A percentile compares a stretch with the other conserved stretches of the same genome.
Evolutionary conservation across 2,797 vertebrate genomes (phyloP).

Genomic region (Graptemys geographica): DNA sequence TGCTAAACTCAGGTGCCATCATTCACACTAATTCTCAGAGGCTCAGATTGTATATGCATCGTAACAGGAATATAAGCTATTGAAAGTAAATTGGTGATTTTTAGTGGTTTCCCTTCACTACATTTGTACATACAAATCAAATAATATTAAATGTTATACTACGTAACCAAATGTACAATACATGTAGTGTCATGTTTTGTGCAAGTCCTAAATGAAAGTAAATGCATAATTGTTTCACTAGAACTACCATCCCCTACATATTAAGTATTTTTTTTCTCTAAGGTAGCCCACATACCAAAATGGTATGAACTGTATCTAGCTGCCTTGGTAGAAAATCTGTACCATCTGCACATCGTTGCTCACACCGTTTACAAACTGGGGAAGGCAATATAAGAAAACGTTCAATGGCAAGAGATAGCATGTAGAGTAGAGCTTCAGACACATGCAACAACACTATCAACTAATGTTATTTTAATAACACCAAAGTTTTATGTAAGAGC

Average conservation of each 20-base stretch:
- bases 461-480: background rate
- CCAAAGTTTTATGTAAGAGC: background rate
- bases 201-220: background rate
- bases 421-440: rapidly evolving
- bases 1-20: background rate
- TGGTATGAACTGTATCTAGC: background rate
- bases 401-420: background rate
- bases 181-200: conserved; percentile 5
- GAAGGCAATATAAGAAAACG: background rate
- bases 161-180: background rate
- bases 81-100: conserved; percentile 13
- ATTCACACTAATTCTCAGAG: background rate
- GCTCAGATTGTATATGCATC: background rate
- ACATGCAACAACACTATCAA: background rate
- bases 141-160: background rate
- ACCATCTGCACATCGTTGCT: background rate
- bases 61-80: background rate
- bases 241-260: background rate
- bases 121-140: conserved; percentile 3
- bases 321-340: background rate
- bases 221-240: background rate
- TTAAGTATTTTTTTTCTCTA: background rate
- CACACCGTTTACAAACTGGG: background rate
- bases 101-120: background rate
- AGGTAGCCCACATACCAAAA: background rate